Percentiles rank a stretch among this genome's conserved stretches.
Evolutionary conservation across 2,888 invertebrate genomes (phyloP).

Genomic region (Pinctada fucata): DNA sequence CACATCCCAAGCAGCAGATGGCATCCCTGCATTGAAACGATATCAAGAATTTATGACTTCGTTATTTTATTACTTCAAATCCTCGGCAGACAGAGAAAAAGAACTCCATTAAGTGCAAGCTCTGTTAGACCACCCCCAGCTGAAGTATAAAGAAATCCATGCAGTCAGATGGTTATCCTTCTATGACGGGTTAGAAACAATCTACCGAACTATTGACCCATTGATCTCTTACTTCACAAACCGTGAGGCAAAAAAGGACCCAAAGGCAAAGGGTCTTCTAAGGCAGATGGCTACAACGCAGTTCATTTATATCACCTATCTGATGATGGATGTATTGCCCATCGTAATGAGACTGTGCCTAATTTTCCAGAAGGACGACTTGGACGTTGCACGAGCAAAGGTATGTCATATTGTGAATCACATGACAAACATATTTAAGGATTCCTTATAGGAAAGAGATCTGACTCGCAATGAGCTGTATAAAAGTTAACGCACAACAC

Average conservation of each 20-base stretch:
- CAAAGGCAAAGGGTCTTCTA: conserved; percentile 29
- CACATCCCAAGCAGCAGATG: conserved; percentile 38
- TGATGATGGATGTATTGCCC: conserved; percentile 37
- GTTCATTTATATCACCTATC: conserved; percentile 33
- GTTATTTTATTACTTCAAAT: conserved; percentile 13
- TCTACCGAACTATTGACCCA: conserved; percentile 33
- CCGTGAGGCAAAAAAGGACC: conserved; percentile 31
- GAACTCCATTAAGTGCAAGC: conserved; percentile 18
- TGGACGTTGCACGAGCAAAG: conserved; percentile 36
- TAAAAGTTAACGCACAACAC: too few species aligned
- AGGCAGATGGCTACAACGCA: conserved; percentile 28
- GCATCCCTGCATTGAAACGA: conserved; percentile 20
- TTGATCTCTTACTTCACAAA: conserved; percentile 27
- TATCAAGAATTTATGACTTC: conserved; percentile 27
- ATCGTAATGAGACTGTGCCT: conserved; percentile 36
- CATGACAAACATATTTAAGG: neutral
- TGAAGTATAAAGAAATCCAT: conserved; percentile 16
- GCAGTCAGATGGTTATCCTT: conserved; percentile 19
- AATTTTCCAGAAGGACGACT: conserved; percentile 31
- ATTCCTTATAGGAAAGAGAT: too few species aligned
- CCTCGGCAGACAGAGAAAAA: conserved; percentile 3
- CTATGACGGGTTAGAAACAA: conserved; percentile 2
- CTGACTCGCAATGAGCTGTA: too few species aligned
- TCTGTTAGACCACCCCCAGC: neutral
- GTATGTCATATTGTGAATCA: conserved; percentile 11